These are phyloP conservation scores for Prietella phreatophila DNA, from an alignment of 2,113 vertebrate species.

Conservation along the genomic window DNA sequence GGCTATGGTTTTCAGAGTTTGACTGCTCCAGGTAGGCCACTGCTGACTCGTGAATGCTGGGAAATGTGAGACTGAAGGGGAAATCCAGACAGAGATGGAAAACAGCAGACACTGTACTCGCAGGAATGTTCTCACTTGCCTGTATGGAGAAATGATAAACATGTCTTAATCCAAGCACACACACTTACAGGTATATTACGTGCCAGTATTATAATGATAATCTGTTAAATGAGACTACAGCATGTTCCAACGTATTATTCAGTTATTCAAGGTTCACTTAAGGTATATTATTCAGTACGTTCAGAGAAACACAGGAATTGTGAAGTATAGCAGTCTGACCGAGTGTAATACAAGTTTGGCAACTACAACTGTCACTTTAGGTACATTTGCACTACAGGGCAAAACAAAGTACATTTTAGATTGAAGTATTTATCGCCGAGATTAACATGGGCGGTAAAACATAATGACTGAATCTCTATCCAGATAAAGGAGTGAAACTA, in stretches of 20 bases:
- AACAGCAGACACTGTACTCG: constrained; percentile 77
- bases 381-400: not conserved
- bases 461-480: not conserved
- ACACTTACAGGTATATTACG: not conserved
- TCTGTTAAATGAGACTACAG: not conserved
- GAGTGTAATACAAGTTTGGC: not conserved
- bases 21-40: constrained; percentile 91
- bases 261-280: not conserved
- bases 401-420: not conserved
- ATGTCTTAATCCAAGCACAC: not conserved
- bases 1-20: constrained; percentile 79
- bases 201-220: not conserved
- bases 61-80: constrained; percentile 81
- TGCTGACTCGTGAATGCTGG: constrained; percentile 80
- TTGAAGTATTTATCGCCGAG: not conserved
- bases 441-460: not conserved
- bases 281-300: not conserved
- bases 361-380: not conserved
- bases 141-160: constrained; percentile 59
- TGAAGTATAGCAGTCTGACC: not conserved
- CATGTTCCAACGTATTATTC: not conserved
- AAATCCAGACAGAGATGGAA: constrained; percentile 85
- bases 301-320: not conserved
- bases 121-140: constrained; percentile 80
- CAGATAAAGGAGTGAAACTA: not conserved